Percentiles rank a stretch among this genome's conserved stretches.
Evolutionary conservation across 2,113 vertebrate species (phyloP).

Genomic region (Bubo bubo): DNA sequence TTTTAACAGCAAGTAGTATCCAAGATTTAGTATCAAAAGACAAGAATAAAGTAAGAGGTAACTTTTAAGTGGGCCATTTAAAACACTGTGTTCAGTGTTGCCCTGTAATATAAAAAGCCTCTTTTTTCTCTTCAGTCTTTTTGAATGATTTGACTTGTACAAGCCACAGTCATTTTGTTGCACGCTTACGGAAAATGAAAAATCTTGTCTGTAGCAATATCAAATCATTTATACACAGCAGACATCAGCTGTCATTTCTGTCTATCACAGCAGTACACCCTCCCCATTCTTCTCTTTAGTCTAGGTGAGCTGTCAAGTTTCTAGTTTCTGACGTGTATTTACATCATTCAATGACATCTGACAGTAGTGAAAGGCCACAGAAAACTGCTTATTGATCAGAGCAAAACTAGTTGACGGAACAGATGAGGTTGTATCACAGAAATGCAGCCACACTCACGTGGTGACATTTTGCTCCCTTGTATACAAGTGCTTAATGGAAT

Average conservation of each 20-base stretch:
- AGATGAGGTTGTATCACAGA: slow-evolving; percentile 90
- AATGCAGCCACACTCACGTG: slow-evolving; percentile 79
- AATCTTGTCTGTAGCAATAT: slow-evolving; percentile 49
- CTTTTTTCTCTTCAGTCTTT: not conserved
- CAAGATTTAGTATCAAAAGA: not conserved
- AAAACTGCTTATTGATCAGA: slow-evolving; percentile 96
- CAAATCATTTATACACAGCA: slow-evolving; percentile 64
- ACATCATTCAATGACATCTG: slow-evolving; percentile 92
- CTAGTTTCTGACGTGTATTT: slow-evolving; percentile 93
- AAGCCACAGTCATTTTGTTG: not conserved
- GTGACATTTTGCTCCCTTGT: slow-evolving; percentile 81
- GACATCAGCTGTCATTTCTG: slow-evolving; percentile 80
- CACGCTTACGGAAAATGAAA: slow-evolving; percentile 29
- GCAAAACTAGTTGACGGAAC: slow-evolving; percentile 94
- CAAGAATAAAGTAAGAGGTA: not conserved
- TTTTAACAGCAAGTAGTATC: not conserved
- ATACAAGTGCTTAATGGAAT: slow-evolving; percentile 85
- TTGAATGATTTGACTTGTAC: slow-evolving; percentile 3
- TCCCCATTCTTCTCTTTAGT: slow-evolving; percentile 42
- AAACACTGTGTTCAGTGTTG: not conserved
- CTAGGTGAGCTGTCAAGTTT: slow-evolving; percentile 90
- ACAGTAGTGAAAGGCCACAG: slow-evolving; percentile 96
- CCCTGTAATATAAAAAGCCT: not conserved
- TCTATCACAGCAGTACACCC: slow-evolving; percentile 67
- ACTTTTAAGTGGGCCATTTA: not conserved